Percentiles rank a stretch among this genome's conserved stretches.
Conservation (phyloP, 2,113 vertebrate genomes). For the Danio rerio region GRCz12tu NC_133180.1:32427001-32427500, state of each 20-base stretch:
- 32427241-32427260: constrained; percentile 47
- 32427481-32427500: too few relatives aligned
- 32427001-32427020: constrained; percentile 27
- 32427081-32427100: constrained; percentile 18
- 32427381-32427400: not conserved
- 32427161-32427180: constrained; percentile 37
- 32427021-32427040: constrained; percentile 47
- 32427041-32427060: constrained; percentile 35
- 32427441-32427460: too few relatives aligned
- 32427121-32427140: constrained; percentile 13
- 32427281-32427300: constrained; percentile 51
- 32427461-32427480: too few relatives aligned
- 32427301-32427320: constrained; percentile 61
- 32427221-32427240: constrained; percentile 61
- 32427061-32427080: constrained; percentile 14
- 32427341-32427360: constrained; percentile 66
- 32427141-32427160: constrained; percentile 37
- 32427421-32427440: too few relatives aligned
- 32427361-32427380: not conserved
- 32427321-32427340: constrained; percentile 63
- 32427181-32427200: constrained; percentile 36
- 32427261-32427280: constrained; percentile 20
- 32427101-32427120: constrained; percentile 17
- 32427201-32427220: constrained; percentile 46
- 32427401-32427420: too few relatives aligned